Evolutionary conservation across 2,797 vertebrate genomes (phyloP).

Genomic region (Xiphorhynchus erythropygius): DNA sequence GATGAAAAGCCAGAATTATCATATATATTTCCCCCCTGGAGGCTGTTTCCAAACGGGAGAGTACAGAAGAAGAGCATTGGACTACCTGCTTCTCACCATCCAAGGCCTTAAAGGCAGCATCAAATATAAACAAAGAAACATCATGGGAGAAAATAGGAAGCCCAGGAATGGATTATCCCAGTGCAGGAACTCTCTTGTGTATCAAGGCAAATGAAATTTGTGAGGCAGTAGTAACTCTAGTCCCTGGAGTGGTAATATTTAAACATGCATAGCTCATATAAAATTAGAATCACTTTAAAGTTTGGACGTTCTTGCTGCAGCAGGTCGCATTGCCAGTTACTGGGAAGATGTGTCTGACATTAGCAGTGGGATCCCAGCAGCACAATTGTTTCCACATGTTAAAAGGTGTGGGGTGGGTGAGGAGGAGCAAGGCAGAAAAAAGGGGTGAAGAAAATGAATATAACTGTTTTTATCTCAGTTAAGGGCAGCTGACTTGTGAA

Average conservation of each 20-base stretch:
- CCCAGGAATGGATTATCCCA: not conserved
- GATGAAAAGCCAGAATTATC: not conserved
- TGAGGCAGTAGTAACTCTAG: not conserved
- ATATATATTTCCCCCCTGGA: not conserved
- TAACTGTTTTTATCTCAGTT: not conserved
- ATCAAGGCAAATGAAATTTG: not conserved
- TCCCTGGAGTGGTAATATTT: not conserved
- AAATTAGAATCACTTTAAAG: not conserved
- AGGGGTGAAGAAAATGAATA: not conserved
- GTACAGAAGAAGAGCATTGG: not conserved
- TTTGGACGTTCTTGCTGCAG: not conserved
- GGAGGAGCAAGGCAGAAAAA: not conserved
- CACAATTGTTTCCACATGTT: rapidly evolving
- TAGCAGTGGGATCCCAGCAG: not conserved
- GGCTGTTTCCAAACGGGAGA: not conserved
- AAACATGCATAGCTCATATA: not conserved
- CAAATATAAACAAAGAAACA: not conserved
- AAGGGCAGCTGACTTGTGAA: not conserved
- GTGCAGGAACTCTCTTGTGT: not conserved
- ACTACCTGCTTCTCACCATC: not conserved
- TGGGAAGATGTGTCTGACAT: not conserved
- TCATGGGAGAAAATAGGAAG: not conserved
- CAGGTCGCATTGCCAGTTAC: not conserved
- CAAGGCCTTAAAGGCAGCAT: not conserved
- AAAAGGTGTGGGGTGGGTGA: not conserved